Percentiles rank a stretch among this genome's conserved stretches.
Conservation (phyloP, 2,113 vertebrate genomes). For the Pedetes capensis region DNA sequence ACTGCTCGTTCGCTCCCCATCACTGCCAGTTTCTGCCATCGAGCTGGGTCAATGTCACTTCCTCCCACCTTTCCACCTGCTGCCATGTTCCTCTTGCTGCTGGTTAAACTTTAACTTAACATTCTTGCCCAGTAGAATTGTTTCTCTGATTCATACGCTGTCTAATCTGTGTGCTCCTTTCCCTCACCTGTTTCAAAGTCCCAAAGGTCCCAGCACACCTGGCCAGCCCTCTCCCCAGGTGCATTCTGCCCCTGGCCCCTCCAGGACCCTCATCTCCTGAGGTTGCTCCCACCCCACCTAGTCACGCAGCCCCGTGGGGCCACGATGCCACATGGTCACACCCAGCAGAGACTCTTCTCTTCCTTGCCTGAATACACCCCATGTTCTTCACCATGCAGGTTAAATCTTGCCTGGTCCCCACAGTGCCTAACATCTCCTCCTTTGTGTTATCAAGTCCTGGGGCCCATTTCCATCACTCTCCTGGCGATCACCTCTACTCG, state of each 20-base stretch:
- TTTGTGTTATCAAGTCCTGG: background rate
- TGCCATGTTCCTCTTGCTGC: background rate
- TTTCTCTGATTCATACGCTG: rapidly evolving
- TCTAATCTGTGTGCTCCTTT: background rate
- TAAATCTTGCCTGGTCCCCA: background rate
- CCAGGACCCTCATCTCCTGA: background rate
- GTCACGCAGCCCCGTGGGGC: background rate
- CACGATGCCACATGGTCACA: rapidly evolving
- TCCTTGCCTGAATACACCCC: background rate
- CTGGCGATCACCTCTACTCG: background rate
- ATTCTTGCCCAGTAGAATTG: too few relatives aligned
- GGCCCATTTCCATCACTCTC: background rate
- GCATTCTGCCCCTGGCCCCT: background rate
- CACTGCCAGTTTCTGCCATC: background rate
- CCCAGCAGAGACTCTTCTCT: background rate
- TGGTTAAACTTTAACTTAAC: background rate
- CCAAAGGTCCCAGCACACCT: rapidly evolving
- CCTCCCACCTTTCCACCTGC: background rate
- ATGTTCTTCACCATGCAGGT: too few relatives aligned
- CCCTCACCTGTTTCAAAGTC: background rate
- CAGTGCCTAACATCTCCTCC: background rate
- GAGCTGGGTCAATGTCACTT: background rate
- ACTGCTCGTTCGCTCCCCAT: background rate
- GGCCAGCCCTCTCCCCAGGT: background rate
- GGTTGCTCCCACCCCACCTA: rapidly evolving